Evolutionary conservation across 2,797 vertebrate species (phyloP).

Genomic region (Xyrichtys novacula): DNA sequence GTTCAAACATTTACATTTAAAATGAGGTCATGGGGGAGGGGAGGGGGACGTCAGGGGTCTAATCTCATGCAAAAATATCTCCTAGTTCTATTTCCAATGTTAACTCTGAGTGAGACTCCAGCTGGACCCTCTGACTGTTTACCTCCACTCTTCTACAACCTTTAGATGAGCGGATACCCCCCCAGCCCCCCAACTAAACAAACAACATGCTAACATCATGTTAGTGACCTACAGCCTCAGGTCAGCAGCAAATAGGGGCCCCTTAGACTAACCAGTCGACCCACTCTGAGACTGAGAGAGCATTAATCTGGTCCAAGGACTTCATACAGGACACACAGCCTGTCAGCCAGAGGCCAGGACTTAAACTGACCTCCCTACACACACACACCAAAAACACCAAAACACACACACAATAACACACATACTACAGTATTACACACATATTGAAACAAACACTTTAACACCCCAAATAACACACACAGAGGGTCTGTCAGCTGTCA

Average conservation of each 20-base stretch:
- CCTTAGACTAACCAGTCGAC: slow-evolving; percentile 1
- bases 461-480: too few species aligned
- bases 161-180: not conserved
- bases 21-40: slow-evolving; percentile 1
- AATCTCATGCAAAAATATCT: slow-evolving; percentile 37
- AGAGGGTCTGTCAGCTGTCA: not conserved
- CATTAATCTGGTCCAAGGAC: slow-evolving; percentile 47
- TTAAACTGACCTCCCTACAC: not conserved
- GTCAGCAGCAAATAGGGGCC: slow-evolving; percentile 30
- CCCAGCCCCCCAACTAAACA: not conserved
- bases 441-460: too few species aligned
- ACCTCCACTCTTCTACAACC: too few species aligned
- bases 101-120: not conserved
- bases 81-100: slow-evolving; percentile 40
- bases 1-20: slow-evolving; percentile 19
- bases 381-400: too few species aligned
- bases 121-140: too few species aligned
- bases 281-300: not conserved
- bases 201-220: not conserved
- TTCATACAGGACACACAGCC: slow-evolving; percentile 25
- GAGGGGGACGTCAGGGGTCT: not conserved
- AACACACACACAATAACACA: too few species aligned
- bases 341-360: slow-evolving; percentile 15
- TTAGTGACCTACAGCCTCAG: slow-evolving; percentile 29
- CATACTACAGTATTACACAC: too few species aligned